Evolutionary conservation across 2,113 vertebrate species (phyloP).

Genomic region (Corythoichthys intestinalis): DNA sequence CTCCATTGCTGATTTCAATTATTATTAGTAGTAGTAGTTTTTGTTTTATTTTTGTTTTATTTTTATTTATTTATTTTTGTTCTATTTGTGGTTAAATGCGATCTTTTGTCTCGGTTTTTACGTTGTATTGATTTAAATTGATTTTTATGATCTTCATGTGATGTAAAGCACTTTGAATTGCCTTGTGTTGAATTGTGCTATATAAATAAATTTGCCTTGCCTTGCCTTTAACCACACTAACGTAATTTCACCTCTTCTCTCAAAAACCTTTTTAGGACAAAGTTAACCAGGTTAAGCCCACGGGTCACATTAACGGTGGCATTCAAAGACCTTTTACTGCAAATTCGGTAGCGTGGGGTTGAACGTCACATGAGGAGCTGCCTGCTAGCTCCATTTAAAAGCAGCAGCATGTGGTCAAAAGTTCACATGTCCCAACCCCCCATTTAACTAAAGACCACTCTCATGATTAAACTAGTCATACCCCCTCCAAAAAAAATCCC

Average conservation of each 20-base stretch:
- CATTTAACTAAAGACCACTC: background rate
- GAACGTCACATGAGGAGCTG: slow-evolving; percentile 59
- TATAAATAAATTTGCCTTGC: too few relatives aligned
- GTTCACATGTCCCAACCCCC: slow-evolving; percentile 43
- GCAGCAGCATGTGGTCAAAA: slow-evolving; percentile 63
- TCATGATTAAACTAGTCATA: slow-evolving; percentile 1
- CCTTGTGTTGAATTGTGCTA: too few relatives aligned
- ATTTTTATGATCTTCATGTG: too few relatives aligned
- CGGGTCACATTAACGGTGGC: background rate
- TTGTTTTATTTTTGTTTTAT: too few relatives aligned
- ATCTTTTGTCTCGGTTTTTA: too few relatives aligned
- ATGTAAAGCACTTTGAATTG: too few relatives aligned
- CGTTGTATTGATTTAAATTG: too few relatives aligned
- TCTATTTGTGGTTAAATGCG: too few relatives aligned
- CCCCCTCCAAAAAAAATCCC: background rate
- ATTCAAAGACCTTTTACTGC: background rate
- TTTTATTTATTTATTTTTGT: too few relatives aligned
- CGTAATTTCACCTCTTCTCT: background rate
- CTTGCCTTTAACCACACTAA: background rate
- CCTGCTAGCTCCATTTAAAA: slow-evolving; percentile 67
- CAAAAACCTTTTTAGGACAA: background rate
- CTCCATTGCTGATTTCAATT: too few relatives aligned
- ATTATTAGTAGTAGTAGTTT: too few relatives aligned
- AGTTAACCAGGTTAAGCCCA: background rate
- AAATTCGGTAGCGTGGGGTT: slow-evolving; percentile 13